A percentile compares a stretch with the other conserved stretches of the same genome.
Evolutionary conservation across 1,140 invertebrate species (phyloP).

Genomic region (Calliphora vicina): DNA sequence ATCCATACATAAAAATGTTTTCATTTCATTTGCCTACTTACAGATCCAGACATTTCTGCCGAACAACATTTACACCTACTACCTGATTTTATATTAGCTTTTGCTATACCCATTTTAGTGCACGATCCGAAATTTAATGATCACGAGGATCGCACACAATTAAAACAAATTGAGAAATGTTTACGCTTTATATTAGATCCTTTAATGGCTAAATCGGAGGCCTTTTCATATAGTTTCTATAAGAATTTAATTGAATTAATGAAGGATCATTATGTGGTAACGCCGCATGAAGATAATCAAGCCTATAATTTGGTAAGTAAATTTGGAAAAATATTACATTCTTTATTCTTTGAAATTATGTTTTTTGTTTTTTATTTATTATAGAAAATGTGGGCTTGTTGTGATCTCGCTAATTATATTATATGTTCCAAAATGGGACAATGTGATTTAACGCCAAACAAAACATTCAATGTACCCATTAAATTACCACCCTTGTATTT

Average conservation of each 20-base stretch:
- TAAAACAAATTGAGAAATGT: constrained; percentile 82
- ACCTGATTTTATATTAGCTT: constrained; percentile 96
- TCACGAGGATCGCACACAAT: constrained; percentile 77
- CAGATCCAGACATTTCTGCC: constrained; percentile 64
- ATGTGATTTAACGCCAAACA: constrained; percentile 50
- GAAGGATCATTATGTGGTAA: constrained; percentile 91
- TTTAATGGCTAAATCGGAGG: constrained; percentile 90
- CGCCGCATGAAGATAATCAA: constrained; percentile 79
- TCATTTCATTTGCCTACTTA: neutral
- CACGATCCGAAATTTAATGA: constrained; percentile 86
- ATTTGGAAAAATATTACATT: no score
- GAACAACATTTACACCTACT: constrained; percentile 84
- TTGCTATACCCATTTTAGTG: constrained; percentile 90
- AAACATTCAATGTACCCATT: constrained; percentile 53
- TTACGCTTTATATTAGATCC: constrained; percentile 94
- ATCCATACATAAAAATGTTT: neutral
- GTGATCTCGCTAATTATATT: constrained; percentile 91
- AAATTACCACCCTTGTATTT: constrained; percentile 60
- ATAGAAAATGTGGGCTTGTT: constrained; percentile 95
- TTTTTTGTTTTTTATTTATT: constrained; percentile 18
- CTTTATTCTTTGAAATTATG: no score
- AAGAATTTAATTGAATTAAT: constrained; percentile 91
- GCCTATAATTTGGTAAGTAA: constrained; percentile 68
- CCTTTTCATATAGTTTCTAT: constrained; percentile 95
- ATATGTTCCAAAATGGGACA: constrained; percentile 69